phyloP scores from a whole-genome alignment of 2,113 vertebrate species.

The Atherinomorus stipes region DNA sequence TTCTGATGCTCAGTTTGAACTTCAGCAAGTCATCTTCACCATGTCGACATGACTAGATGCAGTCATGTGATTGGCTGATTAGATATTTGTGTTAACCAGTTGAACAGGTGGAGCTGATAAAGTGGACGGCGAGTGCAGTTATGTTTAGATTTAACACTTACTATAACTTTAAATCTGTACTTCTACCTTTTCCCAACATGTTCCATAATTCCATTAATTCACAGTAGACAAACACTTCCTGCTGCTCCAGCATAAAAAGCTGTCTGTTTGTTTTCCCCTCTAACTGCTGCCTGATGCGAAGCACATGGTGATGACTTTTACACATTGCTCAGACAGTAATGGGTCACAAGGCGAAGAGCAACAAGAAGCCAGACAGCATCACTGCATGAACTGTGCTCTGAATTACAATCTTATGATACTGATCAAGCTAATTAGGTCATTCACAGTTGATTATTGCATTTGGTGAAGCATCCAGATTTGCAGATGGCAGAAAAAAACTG shows the following conservation, averaged over 20 bases:
- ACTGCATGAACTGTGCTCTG: constrained; percentile 29
- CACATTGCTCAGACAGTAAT: constrained; percentile 15
- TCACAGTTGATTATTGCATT: constrained; percentile 67
- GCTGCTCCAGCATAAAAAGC: background rate
- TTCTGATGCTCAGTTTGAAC: too few species aligned
- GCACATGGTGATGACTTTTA: constrained; percentile 27
- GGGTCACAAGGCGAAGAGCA: constrained; percentile 26
- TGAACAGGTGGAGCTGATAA: too few species aligned
- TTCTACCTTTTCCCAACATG: background rate
- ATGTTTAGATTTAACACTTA: background rate
- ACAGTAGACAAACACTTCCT: background rate
- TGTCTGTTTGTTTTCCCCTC: background rate
- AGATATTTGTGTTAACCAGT: too few species aligned
- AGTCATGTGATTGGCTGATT: too few species aligned
- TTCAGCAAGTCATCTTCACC: too few species aligned
- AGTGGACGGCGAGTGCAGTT: background rate
- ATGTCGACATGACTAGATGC: too few species aligned
- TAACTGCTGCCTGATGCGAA: constrained; percentile 7
- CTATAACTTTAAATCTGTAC: background rate
- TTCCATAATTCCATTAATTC: background rate
- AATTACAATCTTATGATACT: constrained; percentile 71
- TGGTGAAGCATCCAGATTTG: constrained; percentile 57
- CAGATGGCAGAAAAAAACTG: constrained; percentile 27
- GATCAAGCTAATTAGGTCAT: constrained; percentile 64
- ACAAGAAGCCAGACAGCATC: constrained; percentile 23